Evolutionary conservation across 2,888 invertebrate genomes (phyloP).

Genomic region (Meloe dianella): DNA sequence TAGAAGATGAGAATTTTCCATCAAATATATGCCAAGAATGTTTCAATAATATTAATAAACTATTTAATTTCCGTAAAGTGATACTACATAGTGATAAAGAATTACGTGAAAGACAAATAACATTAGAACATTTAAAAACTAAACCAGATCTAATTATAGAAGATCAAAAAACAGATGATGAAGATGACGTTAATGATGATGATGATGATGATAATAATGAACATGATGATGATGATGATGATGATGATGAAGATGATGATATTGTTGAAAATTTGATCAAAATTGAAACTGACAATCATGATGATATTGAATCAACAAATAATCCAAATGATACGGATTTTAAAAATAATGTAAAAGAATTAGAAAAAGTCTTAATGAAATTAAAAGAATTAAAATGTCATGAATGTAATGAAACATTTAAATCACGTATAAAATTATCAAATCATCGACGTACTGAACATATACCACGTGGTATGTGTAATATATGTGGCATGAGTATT

Average conservation of each 20-base stretch:
- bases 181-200: not conserved
- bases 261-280: not conserved
- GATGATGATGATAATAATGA: slow-evolving; percentile 6
- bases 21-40: slow-evolving; percentile 48
- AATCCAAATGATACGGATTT: not conserved
- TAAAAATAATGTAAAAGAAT: not conserved
- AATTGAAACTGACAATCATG: slow-evolving; percentile 10
- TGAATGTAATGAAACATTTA: slow-evolving; percentile 43
- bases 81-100: slow-evolving; percentile 45
- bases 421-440: slow-evolving; percentile 37
- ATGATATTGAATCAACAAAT: slow-evolving; percentile 9
- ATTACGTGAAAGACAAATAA: slow-evolving; percentile 35
- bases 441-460: slow-evolving; percentile 46
- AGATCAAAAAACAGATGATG: not conserved
- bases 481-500: slow-evolving; percentile 49
- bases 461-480: slow-evolving; percentile 46
- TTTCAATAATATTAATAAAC: slow-evolving; percentile 43
- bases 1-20: slow-evolving; percentile 38
- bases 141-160: slow-evolving; percentile 22
- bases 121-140: slow-evolving; percentile 27
- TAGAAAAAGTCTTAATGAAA: slow-evolving; percentile 17
- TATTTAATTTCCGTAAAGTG: slow-evolving; percentile 48
- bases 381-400: slow-evolving; percentile 37
- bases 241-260: not conserved
- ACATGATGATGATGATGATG: slow-evolving; percentile 18